Percentiles rank a stretch among this genome's conserved stretches.
phyloP scores from a whole-genome alignment of 2,888 invertebrate species.

The Erynnis tages region DNA sequence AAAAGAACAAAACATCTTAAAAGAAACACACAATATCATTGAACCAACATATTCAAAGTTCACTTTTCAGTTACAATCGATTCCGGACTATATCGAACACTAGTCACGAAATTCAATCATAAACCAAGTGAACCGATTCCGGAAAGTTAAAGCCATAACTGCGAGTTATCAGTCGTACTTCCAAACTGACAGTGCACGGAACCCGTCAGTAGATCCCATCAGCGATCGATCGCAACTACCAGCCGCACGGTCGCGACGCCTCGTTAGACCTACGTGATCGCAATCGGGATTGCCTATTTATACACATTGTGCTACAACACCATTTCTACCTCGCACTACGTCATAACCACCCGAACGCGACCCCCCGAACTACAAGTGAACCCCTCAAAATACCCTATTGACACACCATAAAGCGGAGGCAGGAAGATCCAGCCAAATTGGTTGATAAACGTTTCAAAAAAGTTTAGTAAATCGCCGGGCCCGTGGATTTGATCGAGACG shows the following conservation, averaged over 20 bases:
- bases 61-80: background rate
- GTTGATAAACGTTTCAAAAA: slow-evolving; percentile 42
- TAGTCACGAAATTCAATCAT: slow-evolving; percentile 18
- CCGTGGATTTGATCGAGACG: slow-evolving; percentile 55
- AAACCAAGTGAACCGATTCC: slow-evolving; percentile 13
- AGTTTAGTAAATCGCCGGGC: slow-evolving; percentile 48
- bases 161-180: slow-evolving; percentile 19
- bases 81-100: background rate
- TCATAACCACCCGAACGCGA: slow-evolving; percentile 48
- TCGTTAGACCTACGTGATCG: slow-evolving; percentile 77
- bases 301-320: slow-evolving; percentile 66
- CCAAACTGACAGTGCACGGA: slow-evolving; percentile 42
- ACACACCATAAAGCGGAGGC: slow-evolving; percentile 23
- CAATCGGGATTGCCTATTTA: slow-evolving; percentile 77
- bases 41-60: background rate
- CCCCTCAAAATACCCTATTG: slow-evolving; percentile 27
- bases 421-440: slow-evolving; percentile 40
- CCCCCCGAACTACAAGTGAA: slow-evolving; percentile 36
- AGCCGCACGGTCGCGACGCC: slow-evolving; percentile 63
- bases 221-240: slow-evolving; percentile 56
- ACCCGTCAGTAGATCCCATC: slow-evolving; percentile 41
- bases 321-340: slow-evolving; percentile 42
- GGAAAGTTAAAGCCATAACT: slow-evolving; percentile 16
- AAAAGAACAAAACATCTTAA: no score
- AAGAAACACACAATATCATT: no score